Evolutionary conservation across 2,113 vertebrate genomes (phyloP), one percentile per base, ranked within the genome.

Genomic region (Chionis minor): DNA sequence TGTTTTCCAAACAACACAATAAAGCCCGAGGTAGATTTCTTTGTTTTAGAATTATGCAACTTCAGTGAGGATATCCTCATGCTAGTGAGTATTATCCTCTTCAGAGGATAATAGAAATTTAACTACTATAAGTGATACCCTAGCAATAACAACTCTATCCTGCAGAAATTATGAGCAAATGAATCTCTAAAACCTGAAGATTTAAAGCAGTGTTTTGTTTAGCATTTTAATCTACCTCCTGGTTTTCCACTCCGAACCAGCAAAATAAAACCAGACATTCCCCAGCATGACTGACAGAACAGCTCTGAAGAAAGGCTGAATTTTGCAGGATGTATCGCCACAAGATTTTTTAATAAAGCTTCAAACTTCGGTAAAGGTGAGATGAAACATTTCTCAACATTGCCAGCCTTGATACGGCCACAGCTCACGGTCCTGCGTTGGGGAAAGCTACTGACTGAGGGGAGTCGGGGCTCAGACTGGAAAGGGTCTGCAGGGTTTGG

Each of bases 1-100:
- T 70, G 55, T 84, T 93, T 95, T 96, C 81, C 67, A 92, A 92
- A 86, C 59, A 92, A 59, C 16, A 97, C 95, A 95, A 75, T 59
- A 81, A 92, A 63, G 12, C 45, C 55, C 95, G 71, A 91, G 95
- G 54, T 79, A 88, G 19, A 47, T 71, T 66, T 77, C 52, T 75
- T 91, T 85, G 47, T 45, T 95, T 95, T 94, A 61, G 51, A 95
- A 92, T 66, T 44, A 47, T 86, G 18, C 59, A 92, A 79, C 33
- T 83, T 55, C 65, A 66, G 9, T 55, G 47, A 81, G 14, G 33
- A 33, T 74, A 92, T 40, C 26, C 21, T 85, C 47, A 71, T 6
- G 58, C 45, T 71, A 59, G 11, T 51, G 49, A 51, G 49, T 33
- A 24, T 75, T 79, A 51, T 19, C 19, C 22, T 70, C 15, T 81